Conservation (phyloP, 2,797 vertebrate species). For the Poecilia wingei region DNA sequence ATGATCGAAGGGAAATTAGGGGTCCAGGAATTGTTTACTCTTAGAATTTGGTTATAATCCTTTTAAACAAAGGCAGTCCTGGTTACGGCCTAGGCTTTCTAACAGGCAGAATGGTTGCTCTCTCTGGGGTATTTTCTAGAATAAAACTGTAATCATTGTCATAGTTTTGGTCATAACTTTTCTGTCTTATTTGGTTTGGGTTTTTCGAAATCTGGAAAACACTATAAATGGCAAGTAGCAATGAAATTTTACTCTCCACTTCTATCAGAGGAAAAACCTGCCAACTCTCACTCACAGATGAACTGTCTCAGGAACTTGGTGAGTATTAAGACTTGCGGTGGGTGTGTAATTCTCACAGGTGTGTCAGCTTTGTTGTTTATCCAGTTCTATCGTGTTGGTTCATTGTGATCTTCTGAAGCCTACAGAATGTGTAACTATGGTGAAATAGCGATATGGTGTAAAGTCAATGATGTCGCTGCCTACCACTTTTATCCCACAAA, state of each 20-base stretch:
- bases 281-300: conserved; percentile 26
- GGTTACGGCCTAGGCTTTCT: background rate
- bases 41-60: background rate
- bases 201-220: conserved; percentile 13
- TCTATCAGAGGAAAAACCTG: background rate
- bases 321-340: conserved; percentile 32
- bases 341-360: conserved; percentile 5
- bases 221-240: background rate
- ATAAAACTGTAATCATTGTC: background rate
- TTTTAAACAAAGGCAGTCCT: background rate
- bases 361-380: conserved; percentile 20
- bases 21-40: background rate
- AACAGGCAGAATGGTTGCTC: background rate
- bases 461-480: conserved; percentile 27
- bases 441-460: conserved; percentile 5
- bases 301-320: conserved; percentile 64
- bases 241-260: background rate
- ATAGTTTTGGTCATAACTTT: conserved; percentile 1
- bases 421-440: conserved; percentile 18
- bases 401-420: conserved; percentile 16
- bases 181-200: background rate
- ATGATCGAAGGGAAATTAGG: conserved; percentile 3
- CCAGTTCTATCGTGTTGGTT: conserved; percentile 12
- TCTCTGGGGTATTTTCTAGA: background rate
- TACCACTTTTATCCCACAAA: conserved; percentile 23